A percentile compares a stretch with the other conserved stretches of the same genome.
Conservation (phyloP, 2,797 vertebrate genomes). For the Rhyacichthys aspro region DNA sequence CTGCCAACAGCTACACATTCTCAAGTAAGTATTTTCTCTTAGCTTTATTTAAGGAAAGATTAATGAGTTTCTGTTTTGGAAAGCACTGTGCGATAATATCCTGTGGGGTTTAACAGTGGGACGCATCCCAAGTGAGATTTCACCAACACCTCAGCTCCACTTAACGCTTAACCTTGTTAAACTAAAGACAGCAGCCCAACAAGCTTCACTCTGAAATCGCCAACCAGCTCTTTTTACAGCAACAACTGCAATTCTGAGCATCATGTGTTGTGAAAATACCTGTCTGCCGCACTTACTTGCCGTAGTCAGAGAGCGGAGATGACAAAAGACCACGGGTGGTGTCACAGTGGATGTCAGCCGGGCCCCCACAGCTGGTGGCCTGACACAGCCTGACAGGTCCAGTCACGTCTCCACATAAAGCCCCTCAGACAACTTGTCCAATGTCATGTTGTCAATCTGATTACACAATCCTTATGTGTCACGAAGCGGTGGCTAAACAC, state of each 20-base stretch:
- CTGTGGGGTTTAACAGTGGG: conserved; percentile 5
- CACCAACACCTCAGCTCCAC: conserved; percentile 12
- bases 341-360: conserved; percentile 75
- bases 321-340: conserved; percentile 81
- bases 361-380: conserved; percentile 73
- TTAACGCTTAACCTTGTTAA: conserved; percentile 1
- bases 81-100: conserved; percentile 9
- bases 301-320: conserved; percentile 58
- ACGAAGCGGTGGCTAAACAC: conserved; percentile 47
- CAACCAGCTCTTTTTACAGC: conserved; percentile 20
- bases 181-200: conserved; percentile 11
- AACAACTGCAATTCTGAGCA: conserved; percentile 49
- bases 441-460: conserved; percentile 80
- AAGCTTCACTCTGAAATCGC: conserved; percentile 32
- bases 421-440: conserved; percentile 72
- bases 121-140: conserved; percentile 23
- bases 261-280: conserved; percentile 77
- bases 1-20: conserved; percentile 19
- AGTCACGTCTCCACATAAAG: conserved; percentile 70
- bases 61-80: conserved; percentile 14
- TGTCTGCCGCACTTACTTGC: conserved; percentile 68
- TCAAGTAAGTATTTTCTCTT: conserved; percentile 15
- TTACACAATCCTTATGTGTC: conserved; percentile 65
- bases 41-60: conserved; percentile 22
- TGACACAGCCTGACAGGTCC: conserved; percentile 78